phyloP scores from a whole-genome alignment of 2,888 invertebrate genomes.

The Pandemis heparana region DNA sequence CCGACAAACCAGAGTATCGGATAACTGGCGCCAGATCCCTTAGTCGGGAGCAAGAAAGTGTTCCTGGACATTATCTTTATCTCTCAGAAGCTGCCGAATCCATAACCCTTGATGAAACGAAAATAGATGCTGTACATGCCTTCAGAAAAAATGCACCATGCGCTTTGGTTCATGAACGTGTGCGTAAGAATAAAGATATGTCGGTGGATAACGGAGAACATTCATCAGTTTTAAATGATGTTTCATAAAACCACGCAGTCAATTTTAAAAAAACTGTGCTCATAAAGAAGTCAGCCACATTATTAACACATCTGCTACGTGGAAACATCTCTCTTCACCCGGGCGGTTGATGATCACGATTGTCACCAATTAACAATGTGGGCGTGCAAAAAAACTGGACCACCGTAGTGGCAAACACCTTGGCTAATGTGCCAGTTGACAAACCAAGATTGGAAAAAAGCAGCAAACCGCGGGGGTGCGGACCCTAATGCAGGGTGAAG shows the following conservation, averaged over 20 bases:
- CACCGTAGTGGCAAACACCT: slow-evolving; percentile 79
- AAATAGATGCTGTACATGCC: slow-evolving; percentile 60
- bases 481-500: slow-evolving; percentile 61
- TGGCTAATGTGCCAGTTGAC: slow-evolving; percentile 83
- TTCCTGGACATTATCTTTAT: slow-evolving; percentile 57
- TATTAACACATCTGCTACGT: slow-evolving; percentile 64
- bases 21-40: slow-evolving; percentile 66
- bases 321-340: slow-evolving; percentile 81
- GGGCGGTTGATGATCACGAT: slow-evolving; percentile 77
- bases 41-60: slow-evolving; percentile 54
- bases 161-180: slow-evolving; percentile 1
- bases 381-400: slow-evolving; percentile 72
- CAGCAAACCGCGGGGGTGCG: slow-evolving; percentile 75
- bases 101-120: slow-evolving; percentile 60
- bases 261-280: neutral
- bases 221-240: neutral
- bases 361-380: slow-evolving; percentile 82
- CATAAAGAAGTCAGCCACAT: slow-evolving; percentile 10
- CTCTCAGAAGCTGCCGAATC: slow-evolving; percentile 61
- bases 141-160: slow-evolving; percentile 69
- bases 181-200: neutral
- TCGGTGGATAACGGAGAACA: neutral
- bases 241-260: neutral
- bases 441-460: slow-evolving; percentile 68
- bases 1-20: slow-evolving; percentile 49